phyloP scores from a whole-genome alignment of 2,113 vertebrate species.

The Eidolon helvum region DNA sequence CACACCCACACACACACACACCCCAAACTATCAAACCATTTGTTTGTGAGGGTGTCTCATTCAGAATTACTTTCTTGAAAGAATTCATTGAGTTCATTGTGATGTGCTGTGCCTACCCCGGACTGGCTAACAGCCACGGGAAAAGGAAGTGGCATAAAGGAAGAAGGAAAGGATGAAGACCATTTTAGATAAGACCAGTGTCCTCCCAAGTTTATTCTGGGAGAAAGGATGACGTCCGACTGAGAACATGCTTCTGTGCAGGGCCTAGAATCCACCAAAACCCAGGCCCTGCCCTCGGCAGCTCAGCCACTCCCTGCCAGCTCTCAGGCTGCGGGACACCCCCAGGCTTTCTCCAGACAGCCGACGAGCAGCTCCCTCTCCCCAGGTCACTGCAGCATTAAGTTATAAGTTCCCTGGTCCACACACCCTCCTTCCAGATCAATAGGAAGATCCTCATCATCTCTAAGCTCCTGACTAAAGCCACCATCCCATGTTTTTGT shows the following conservation, averaged over 20 bases:
- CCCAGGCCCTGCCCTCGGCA: not conserved
- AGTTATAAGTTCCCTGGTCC: too few relatives aligned
- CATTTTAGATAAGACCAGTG: not conserved
- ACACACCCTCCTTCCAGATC: not conserved
- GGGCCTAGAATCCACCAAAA: not conserved
- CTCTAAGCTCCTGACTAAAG: not conserved
- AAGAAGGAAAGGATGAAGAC: not conserved
- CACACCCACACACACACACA: not conserved
- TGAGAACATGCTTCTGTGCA: not conserved
- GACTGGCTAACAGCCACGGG: not conserved
- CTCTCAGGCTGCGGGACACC: not conserved
- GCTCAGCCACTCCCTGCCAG: not conserved
- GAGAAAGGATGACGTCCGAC: not conserved
- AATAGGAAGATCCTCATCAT: not conserved
- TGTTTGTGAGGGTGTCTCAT: not conserved
- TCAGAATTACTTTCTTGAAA: conserved; percentile 42
- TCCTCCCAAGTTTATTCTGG: not conserved
- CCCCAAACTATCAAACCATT: not conserved
- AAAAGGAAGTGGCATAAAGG: not conserved
- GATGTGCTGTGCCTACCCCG: too few relatives aligned
- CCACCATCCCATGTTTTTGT: not conserved
- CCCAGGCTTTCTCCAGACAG: not conserved
- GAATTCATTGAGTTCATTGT: not conserved
- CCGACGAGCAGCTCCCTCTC: not conserved
- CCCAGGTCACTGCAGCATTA: not conserved